Evolutionary conservation across 2,888 invertebrate species (phyloP).

Genomic region (Andrena flavipes): DNA sequence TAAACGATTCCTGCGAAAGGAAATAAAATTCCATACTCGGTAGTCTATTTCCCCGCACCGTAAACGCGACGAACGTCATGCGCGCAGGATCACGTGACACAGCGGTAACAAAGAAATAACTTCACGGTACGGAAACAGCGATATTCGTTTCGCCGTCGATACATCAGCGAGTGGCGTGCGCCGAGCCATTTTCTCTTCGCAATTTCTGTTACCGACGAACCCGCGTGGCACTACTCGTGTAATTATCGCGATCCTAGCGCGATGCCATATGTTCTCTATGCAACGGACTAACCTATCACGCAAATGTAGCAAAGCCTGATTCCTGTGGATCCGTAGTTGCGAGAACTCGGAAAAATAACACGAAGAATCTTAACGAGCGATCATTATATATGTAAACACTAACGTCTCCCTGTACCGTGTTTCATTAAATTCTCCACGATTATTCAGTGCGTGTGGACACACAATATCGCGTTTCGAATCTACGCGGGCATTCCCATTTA

Average conservation of each 20-base stretch:
- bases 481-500: too few species aligned
- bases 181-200: slow-evolving; percentile 55
- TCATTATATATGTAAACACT: neutral
- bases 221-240: slow-evolving; percentile 20
- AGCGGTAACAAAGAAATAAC: slow-evolving; percentile 38
- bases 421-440: too few species aligned
- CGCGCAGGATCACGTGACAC: neutral
- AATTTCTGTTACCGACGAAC: slow-evolving; percentile 52
- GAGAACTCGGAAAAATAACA: neutral
- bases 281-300: slow-evolving; percentile 49
- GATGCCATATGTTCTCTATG: slow-evolving; percentile 11
- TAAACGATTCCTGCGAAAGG: too few species aligned
- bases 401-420: neutral
- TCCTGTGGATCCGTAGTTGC: slow-evolving; percentile 9
- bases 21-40: too few species aligned
- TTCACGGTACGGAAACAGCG: slow-evolving; percentile 39
- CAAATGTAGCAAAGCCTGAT: slow-evolving; percentile 38
- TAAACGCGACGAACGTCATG: too few species aligned
- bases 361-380: neutral
- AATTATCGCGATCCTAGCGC: slow-evolving; percentile 47
- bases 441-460: too few species aligned
- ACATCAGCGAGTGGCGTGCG: slow-evolving; percentile 33
- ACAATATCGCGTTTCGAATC: too few species aligned
- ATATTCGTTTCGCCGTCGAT: slow-evolving; percentile 47
- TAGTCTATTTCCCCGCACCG: too few species aligned